A percentile compares a stretch with the other conserved stretches of the same genome.
phyloP scores from a whole-genome alignment of 2,888 invertebrate species.

The Lochmaea capreae region DNA sequence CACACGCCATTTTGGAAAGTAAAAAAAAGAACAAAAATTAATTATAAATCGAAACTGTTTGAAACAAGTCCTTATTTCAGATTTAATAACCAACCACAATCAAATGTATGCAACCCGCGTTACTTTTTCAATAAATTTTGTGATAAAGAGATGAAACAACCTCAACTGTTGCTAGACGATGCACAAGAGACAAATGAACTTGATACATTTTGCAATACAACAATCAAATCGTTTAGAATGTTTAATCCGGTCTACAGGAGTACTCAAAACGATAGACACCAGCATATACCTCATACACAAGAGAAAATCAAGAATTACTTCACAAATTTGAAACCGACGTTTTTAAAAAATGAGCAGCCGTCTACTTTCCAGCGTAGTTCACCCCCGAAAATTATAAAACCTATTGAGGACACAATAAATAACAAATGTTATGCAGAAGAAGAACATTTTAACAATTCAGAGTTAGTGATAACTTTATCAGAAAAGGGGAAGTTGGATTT shows the following conservation, averaged over 20 bases:
- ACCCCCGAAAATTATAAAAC: background rate
- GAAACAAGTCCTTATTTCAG: conserved; percentile 28
- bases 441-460: conserved; percentile 9
- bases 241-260: conserved; percentile 32
- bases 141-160: background rate
- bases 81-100: background rate
- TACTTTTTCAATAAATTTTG: background rate
- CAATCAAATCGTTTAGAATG: conserved; percentile 16
- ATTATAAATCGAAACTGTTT: background rate
- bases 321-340: background rate
- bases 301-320: background rate
- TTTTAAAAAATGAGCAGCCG: background rate
- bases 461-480: conserved; percentile 31
- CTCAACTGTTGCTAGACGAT: background rate
- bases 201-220: conserved; percentile 20
- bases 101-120: background rate
- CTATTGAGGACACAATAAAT: background rate
- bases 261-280: conserved; percentile 21
- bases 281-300: background rate
- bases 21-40: conserved; percentile 9
- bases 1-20: background rate
- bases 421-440: background rate
- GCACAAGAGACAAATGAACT: background rate
- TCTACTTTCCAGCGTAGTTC: background rate
- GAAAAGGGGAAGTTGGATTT: conserved; percentile 32